Base-by-base conservation (phyloP, 1,140 invertebrate species). In the Bombus affinis region DNA sequence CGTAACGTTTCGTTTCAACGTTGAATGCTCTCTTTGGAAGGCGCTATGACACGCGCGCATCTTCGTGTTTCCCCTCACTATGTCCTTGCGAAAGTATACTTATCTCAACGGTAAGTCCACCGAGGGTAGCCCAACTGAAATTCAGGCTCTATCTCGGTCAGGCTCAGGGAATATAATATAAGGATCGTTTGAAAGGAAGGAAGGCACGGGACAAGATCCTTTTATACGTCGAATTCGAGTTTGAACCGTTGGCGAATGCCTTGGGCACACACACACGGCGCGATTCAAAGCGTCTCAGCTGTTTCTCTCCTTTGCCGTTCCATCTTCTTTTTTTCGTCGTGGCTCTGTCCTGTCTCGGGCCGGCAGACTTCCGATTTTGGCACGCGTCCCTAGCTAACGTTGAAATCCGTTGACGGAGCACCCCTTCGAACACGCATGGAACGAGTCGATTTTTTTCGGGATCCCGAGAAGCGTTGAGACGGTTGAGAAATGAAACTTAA, bases 251-350 rank as follows among this genome's bases (percentile, higher is more conserved):
- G 91, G 68, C 81, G 92, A 92, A 91, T 93, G 93, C 93, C 92
- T 94, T 92, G 89, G 88, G 90, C 86, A 90, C 82, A 86, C 86
- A 90, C 90, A 81, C 88, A 88, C 92, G 90, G 89, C 88, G 90
- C 86, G 90, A 93, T 93, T 93, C 87, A 90, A 94, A 89, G 92
- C 92, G 91, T 92, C 91, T 94, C 94, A 94, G 94, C 94, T 94
- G 93, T 94, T 94, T 92, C 88, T 90, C 89, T 86, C 87, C 84
- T 86, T 62, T 81, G 86, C 35, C 86, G 73, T 87, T 85, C 76
- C 82, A 37, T 83, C 86, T 78, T 80, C 53, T 81, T 71, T 78
- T 53, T 47, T 62, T 47, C 47, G 44, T 81, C 76, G 78, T 44
- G 81, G 59, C 62, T 77, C 87, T 85, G 86, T 88, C 88, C 86